These are phyloP conservation scores for Conus canariensis DNA, from an alignment of 2,888 invertebrate species.

Conservation along the genomic window DNA sequence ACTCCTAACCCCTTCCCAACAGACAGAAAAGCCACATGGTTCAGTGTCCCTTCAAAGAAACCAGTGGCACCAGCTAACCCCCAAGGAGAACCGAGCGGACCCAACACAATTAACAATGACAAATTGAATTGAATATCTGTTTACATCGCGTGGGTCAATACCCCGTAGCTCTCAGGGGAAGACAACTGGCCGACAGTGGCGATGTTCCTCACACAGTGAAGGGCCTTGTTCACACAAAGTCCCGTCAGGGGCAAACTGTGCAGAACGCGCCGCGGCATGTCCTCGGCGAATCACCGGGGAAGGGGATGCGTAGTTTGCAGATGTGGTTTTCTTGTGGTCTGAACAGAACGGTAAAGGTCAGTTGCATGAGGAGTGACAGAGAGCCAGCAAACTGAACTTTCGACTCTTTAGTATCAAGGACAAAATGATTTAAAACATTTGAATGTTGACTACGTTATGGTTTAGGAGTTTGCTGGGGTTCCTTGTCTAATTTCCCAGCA, in stretches of 20 bases:
- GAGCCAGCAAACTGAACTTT: too few species aligned
- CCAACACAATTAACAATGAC: slow-evolving; percentile 20
- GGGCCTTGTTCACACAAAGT: neutral
- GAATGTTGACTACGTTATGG: too few species aligned
- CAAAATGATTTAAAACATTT: too few species aligned
- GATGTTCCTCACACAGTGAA: neutral
- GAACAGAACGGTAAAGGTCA: too few species aligned
- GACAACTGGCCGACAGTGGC: neutral
- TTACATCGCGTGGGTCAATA: slow-evolving; percentile 21
- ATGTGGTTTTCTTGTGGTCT: too few species aligned
- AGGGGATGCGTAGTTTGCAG: too few species aligned
- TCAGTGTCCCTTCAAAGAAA: slow-evolving; percentile 26
- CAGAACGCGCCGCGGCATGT: neutral
- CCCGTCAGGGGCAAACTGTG: neutral
- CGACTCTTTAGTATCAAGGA: too few species aligned
- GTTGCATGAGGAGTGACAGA: too few species aligned
- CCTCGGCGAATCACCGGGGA: neutral
- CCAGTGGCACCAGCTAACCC: neutral
- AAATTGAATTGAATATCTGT: slow-evolving; percentile 38
- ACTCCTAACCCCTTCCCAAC: too few species aligned
- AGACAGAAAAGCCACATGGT: neutral
- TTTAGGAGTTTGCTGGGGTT: too few species aligned
- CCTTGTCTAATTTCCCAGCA: too few species aligned
- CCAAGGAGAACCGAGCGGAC: neutral
- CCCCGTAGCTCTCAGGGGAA: neutral